These are phyloP conservation scores for Prochilodus magdalenae DNA, from an alignment of 2,113 vertebrate species.

Conservation along the genomic window DNA sequence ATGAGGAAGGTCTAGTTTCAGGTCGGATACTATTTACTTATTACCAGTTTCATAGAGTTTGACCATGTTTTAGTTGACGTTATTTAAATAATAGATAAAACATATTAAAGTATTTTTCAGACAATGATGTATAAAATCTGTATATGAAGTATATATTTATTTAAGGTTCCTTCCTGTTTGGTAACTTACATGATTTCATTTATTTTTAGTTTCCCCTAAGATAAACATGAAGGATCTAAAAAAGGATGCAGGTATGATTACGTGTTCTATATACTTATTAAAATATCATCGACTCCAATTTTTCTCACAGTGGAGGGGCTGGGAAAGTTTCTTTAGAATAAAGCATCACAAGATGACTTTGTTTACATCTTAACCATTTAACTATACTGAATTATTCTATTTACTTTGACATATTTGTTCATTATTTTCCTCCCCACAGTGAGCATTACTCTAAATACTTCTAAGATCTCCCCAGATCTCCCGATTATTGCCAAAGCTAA, in stretches of 20 bases:
- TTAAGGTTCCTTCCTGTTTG: too few species aligned
- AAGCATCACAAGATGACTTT: too few species aligned
- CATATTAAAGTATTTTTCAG: too few species aligned
- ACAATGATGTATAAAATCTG: too few species aligned
- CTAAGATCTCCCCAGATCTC: neutral
- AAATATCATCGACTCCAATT: neutral
- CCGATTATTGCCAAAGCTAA: accelerated
- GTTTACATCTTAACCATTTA: too few species aligned
- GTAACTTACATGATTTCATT: neutral
- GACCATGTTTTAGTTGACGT: neutral
- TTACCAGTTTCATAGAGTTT: too few species aligned
- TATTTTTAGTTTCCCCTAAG: neutral
- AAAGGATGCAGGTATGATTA: constrained; percentile 9
- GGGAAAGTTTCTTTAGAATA: too few species aligned
- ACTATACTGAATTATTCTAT: too few species aligned
- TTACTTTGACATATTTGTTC: neutral
- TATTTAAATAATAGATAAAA: too few species aligned
- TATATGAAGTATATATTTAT: too few species aligned
- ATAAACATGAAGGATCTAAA: constrained; percentile 14
- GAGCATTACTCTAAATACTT: constrained; percentile 45
- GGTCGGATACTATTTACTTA: neutral
- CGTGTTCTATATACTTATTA: neutral
- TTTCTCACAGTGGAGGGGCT: too few species aligned
- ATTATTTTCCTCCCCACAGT: constrained; percentile 55
- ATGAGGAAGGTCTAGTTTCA: neutral